Conservation (phyloP, 2,797 vertebrate species). For the Phataginus tetradactyla region DNA sequence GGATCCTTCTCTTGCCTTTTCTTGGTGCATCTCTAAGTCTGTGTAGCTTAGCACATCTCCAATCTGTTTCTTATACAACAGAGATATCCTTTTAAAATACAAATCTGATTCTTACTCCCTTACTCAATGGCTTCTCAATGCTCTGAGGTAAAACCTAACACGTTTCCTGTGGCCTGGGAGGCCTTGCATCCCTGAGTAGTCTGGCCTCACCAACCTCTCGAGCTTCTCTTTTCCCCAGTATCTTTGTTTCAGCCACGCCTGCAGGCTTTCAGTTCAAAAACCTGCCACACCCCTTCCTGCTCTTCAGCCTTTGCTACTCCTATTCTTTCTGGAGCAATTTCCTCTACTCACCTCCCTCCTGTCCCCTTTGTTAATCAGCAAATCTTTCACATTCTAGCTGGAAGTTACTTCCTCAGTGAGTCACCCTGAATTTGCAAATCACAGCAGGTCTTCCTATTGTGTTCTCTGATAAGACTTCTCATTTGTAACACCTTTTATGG, state of each 20-base stretch:
- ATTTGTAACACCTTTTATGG: not conserved
- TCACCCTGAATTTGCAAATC: constrained; percentile 16
- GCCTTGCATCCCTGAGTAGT: not conserved
- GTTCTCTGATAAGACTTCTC: not conserved
- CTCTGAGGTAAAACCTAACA: not conserved
- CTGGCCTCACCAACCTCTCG: not conserved
- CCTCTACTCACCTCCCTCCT: not conserved
- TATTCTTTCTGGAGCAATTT: not conserved
- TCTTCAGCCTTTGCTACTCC: not conserved
- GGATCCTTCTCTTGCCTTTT: not conserved
- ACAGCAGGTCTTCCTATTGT: not conserved
- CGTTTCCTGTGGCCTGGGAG: not conserved
- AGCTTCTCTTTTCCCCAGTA: not conserved
- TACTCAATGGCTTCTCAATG: not conserved
- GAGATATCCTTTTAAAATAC: not conserved
- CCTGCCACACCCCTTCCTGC: not conserved
- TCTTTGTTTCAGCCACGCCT: not conserved
- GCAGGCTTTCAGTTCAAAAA: not conserved
- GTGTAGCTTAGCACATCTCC: not conserved
- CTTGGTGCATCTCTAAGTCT: not conserved
- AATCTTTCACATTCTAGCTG: not conserved
- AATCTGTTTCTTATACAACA: constrained; percentile 9
- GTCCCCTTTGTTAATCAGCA: not conserved
- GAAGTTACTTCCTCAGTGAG: not conserved
- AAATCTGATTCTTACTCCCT: not conserved